A percentile compares a stretch with the other conserved stretches of the same genome.
Conservation (phyloP, 2,888 invertebrate genomes). For the Zhuqinia jingwanae region DNA sequence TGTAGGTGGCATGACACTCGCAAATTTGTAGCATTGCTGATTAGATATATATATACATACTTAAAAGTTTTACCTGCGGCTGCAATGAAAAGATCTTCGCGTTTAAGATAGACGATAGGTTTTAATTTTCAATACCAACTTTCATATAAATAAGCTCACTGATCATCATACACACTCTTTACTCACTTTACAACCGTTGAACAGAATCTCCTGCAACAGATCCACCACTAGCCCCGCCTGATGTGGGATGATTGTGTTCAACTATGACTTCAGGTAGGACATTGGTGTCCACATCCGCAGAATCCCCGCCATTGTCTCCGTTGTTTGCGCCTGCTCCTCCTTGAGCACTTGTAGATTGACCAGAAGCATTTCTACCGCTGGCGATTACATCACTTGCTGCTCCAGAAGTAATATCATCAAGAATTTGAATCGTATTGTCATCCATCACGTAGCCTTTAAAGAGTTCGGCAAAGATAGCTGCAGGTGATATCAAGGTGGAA, state of each 20-base stretch:
- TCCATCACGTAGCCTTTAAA: slow-evolving; percentile 58
- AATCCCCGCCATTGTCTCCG: slow-evolving; percentile 56
- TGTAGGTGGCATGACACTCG: too few relatives aligned
- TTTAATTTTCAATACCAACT: background rate
- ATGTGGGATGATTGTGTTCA: slow-evolving; percentile 13
- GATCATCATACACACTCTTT: background rate
- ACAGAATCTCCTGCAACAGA: background rate
- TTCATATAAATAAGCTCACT: background rate
- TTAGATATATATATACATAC: too few relatives aligned
- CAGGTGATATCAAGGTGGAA: slow-evolving; percentile 44
- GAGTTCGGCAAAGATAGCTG: slow-evolving; percentile 58
- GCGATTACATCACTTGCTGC: slow-evolving; percentile 24
- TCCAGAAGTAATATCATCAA: slow-evolving; percentile 42
- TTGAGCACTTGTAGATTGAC: slow-evolving; percentile 32
- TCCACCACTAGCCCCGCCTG: background rate
- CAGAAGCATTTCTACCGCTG: background rate
- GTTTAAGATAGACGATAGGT: too few relatives aligned
- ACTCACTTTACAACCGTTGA: slow-evolving; percentile 37
- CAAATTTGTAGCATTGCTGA: too few relatives aligned
- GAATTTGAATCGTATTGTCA: slow-evolving; percentile 33
- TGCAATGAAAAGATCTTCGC: too few relatives aligned
- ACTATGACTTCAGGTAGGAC: slow-evolving; percentile 51
- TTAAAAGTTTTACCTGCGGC: too few relatives aligned
- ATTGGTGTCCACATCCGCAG: slow-evolving; percentile 46
- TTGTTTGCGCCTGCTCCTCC: background rate